A percentile compares a stretch with the other conserved stretches of the same genome.
phyloP scores from a whole-genome alignment of 2,113 vertebrate genomes.

The Petrocephalus microphthalmus region DNA sequence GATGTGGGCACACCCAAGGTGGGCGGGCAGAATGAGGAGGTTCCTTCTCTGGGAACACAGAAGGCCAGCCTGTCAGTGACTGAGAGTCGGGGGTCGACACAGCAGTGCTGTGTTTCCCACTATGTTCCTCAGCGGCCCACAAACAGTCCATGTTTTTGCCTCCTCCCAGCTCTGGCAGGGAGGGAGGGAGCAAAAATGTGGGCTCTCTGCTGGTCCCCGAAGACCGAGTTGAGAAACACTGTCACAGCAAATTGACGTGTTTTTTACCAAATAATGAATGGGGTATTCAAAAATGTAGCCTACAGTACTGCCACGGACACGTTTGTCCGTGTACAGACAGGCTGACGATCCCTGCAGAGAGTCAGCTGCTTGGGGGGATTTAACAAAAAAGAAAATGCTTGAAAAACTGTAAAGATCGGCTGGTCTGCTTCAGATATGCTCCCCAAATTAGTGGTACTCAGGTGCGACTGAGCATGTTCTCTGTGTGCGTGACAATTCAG shows the following conservation, averaged over 20 bases:
- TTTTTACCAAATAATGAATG: neutral
- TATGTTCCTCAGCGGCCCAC: neutral
- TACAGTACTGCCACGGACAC: neutral
- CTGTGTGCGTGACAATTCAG: neutral
- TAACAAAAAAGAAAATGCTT: neutral
- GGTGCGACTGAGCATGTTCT: neutral
- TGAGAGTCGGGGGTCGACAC: neutral
- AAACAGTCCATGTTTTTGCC: neutral
- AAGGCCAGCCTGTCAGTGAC: neutral
- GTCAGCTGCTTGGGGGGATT: neutral
- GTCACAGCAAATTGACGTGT: neutral
- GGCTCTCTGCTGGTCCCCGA: neutral
- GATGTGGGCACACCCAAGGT: constrained; percentile 92
- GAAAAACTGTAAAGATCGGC: neutral
- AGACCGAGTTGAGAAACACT: neutral
- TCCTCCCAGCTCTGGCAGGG: neutral
- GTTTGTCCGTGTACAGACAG: neutral
- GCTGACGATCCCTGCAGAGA: neutral
- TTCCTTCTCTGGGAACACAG: neutral
- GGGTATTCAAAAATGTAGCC: neutral
- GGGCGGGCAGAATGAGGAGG: constrained; percentile 23
- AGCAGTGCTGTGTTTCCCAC: neutral
- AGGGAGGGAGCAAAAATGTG: neutral
- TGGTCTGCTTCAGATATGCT: neutral
- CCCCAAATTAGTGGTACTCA: neutral